A percentile compares a stretch with the other conserved stretches of the same genome.
phyloP scores from a whole-genome alignment of 2,888 invertebrate genomes.

The Macrosiphum euphorbiae region DNA sequence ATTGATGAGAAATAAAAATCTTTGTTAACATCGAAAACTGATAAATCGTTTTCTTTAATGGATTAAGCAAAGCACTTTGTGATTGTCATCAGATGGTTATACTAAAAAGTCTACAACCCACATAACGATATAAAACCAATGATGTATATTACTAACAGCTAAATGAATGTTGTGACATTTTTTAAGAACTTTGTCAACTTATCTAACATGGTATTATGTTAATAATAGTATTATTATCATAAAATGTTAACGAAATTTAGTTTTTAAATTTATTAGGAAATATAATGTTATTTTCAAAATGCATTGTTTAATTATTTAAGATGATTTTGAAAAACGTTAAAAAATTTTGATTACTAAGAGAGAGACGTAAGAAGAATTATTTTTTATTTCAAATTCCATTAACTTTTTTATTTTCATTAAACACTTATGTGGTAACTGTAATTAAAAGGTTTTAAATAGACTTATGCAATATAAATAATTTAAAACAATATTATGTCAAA shows the following conservation, averaged over 20 bases:
- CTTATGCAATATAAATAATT: neutral
- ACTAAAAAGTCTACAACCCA: neutral
- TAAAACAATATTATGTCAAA: neutral
- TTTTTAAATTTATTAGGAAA: neutral
- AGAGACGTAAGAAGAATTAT: neutral
- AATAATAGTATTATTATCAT: neutral
- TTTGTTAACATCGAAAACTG: neutral
- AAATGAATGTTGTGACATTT: neutral
- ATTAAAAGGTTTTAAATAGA: neutral
- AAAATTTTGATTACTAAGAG: neutral
- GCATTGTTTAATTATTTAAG: neutral
- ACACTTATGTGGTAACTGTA: neutral
- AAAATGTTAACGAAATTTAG: neutral
- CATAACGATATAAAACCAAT: neutral
- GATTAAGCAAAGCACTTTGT: neutral
- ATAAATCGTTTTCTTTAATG: neutral
- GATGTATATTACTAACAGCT: neutral
- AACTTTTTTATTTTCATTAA: neutral
- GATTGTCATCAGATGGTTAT: neutral
- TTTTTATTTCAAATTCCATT: neutral
- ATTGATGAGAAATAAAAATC: neutral
- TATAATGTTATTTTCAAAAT: neutral
- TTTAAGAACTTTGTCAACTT: neutral
- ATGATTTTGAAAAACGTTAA: neutral
- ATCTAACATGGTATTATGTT: neutral